A percentile compares a stretch with the other conserved stretches of the same genome.
Evolutionary conservation across 2,797 vertebrate species (phyloP).

Genomic region (Triplophysa yarkandensis): DNA sequence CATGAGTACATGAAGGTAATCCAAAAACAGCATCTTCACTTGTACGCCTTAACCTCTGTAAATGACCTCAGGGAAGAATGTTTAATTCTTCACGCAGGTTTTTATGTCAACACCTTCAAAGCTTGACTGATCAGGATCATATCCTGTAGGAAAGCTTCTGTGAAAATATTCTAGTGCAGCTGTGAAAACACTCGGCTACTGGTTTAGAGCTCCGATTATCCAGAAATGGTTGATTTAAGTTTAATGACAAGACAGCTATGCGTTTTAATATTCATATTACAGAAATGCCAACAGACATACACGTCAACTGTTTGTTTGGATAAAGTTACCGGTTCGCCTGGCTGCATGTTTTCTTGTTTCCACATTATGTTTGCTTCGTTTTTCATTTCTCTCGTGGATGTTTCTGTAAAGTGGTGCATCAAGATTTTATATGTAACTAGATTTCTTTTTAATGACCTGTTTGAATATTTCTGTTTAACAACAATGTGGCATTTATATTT

Average conservation of each 20-base stretch:
- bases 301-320: conserved; percentile 71
- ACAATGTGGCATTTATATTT: conserved; percentile 79
- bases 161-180: not conserved
- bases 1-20: not conserved
- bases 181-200: not conserved
- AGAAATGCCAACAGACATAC: conserved; percentile 71
- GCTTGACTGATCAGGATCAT: conserved; percentile 10
- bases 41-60: conserved; percentile 12
- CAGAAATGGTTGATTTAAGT: conserved; percentile 60
- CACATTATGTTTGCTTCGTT: conserved; percentile 77
- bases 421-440: conserved; percentile 80
- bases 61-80: not conserved
- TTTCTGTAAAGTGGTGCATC: conserved; percentile 79
- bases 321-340: conserved; percentile 63
- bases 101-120: conserved; percentile 17
- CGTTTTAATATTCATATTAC: conserved; percentile 77
- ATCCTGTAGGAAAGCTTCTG: conserved; percentile 12
- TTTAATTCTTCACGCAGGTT: not conserved
- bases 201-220: not conserved
- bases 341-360: conserved; percentile 62
- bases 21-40: not conserved
- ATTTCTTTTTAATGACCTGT: conserved; percentile 80
- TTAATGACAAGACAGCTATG: conserved; percentile 65
- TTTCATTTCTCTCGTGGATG: conserved; percentile 77
- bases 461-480: conserved; percentile 81